Base-by-base conservation (phyloP, 2,888 invertebrate genomes). In the Crocallis elinguaria region DNA sequence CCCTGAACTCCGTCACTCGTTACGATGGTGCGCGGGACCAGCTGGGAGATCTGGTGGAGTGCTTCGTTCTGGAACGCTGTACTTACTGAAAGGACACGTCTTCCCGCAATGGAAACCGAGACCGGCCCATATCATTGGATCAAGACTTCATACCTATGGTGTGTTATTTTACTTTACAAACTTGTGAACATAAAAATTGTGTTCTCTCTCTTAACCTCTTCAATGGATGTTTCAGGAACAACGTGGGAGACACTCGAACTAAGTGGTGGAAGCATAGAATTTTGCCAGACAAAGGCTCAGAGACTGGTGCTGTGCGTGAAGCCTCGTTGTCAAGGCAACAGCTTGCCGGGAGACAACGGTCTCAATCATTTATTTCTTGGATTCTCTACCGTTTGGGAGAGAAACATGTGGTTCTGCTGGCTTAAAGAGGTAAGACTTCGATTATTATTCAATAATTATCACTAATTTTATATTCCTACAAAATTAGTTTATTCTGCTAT, bases 71-170 rank as follows among this genome's bases (percentile, higher is more conserved):
- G 89, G 93, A 17, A 93, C 92, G 48, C 78, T 93, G 36, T 86
- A 93, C 62, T 91, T 94, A 36, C 79, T 94, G 41, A 94, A 94
- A 77, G 94, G 94, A 36, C 92, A 94, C 62, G 94, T 94, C 38
- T 94, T 94, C 65, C 94, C 94, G 29, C 94, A 94, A 73, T 94
- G 94, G 94, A 93, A 93, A 73, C 88, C 92, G 44, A 87, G 94
- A 60, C 88, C 92, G 21, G 88, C 94, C 25, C 92, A 93, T 62
- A 84, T 94, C 50, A 87, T 93, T 69, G 94, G 94, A 60, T 93
- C 93, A 25, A 87, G 92, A 60, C 84, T 94, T 50, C 91, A 93
- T 73, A 91, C 94, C 56, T 93, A 92, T 74, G 94, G 90, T 89
- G 32, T 30, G 59, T 55, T 45, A 37, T 13, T 2, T 45, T 35